Conservation (phyloP, 2,113 vertebrate genomes). For the Ceuthmochares aereus region DNA sequence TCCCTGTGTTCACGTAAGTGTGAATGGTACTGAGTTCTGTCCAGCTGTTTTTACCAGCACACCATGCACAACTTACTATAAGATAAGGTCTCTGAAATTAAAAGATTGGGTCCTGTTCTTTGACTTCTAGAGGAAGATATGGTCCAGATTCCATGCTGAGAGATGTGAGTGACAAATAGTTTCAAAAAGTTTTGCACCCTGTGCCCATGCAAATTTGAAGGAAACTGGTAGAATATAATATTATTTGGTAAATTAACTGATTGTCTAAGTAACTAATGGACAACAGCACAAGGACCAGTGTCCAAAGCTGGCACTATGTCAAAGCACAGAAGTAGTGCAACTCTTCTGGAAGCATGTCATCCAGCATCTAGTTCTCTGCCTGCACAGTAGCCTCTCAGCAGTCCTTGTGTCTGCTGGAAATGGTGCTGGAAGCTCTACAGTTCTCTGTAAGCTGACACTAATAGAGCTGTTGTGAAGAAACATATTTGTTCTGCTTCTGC, state of each 20-base stretch:
- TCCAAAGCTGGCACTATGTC: neutral
- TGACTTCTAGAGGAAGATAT: neutral
- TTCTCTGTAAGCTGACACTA: neutral
- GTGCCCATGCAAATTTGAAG: neutral
- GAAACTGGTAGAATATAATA: neutral
- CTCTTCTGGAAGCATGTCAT: neutral
- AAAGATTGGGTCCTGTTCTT: neutral
- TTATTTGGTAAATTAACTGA: neutral
- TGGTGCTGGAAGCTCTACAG: neutral
- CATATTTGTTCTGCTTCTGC: neutral
- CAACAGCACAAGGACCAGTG: neutral
- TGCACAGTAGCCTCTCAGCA: accelerated
- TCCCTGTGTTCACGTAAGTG: neutral
- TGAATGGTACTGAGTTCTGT: accelerated
- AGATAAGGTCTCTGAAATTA: neutral
- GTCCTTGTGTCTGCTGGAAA: neutral
- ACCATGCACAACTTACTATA: neutral
- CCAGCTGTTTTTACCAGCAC: neutral
- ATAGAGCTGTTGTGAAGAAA: neutral
- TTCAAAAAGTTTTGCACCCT: neutral
- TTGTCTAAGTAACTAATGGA: neutral
- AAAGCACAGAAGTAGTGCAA: neutral
- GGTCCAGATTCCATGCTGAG: neutral
- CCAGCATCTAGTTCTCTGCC: neutral
- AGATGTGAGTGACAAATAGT: neutral